Evolutionary conservation across 2,797 vertebrate species (phyloP), one percentile per base, ranked within the genome.

Genomic region (Numenius phaeopus): DNA sequence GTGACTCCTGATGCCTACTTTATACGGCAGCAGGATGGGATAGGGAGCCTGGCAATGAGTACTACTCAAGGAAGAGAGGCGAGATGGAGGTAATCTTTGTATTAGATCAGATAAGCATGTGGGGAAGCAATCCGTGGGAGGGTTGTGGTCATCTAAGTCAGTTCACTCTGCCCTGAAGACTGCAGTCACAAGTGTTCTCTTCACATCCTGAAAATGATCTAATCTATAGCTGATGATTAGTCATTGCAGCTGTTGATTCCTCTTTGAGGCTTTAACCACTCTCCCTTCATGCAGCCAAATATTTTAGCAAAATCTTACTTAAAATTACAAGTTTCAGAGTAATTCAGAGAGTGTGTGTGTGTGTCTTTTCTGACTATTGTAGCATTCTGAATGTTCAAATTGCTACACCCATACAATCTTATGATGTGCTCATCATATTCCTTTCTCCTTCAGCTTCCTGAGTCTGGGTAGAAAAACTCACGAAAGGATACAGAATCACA

Each of bases 11-110:
- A 21, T 57, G n/a, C 26, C 16, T 58, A 0, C 11, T 69, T 59
- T 29, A 4, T 12, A 2, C 3, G 40, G 66, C 44, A 59, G 30
- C 42, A 42, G 16, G 14, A 1, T 0, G 2, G 39, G 54, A 7
- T 37, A 29, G 47, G 54, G 14, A 90, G 32, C 14, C 59, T 34
- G 57, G 46, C 30, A 23, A 9, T 16, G n/a, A 27, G 20, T 37
- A 44, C 50, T 47, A 3, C 15, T 66, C 14, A 30, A 49, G 50
- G 42, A 15, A n/a, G 15, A 62, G 44, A 32, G n/a, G 37, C 0
- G 8, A 52, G 57, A 5, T 30, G 57, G 32, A 32, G 23, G 27
- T 46, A 37, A 24, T 0, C 0, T 14, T 81, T 50, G 7, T 67
- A 21, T 57, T 26, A n/a, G 46, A 54, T 21, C 58, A 47, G 66